Base-by-base conservation (phyloP, 92 coral and sea anemone genomes). In the Epizoanthus fatuus region DNA sequence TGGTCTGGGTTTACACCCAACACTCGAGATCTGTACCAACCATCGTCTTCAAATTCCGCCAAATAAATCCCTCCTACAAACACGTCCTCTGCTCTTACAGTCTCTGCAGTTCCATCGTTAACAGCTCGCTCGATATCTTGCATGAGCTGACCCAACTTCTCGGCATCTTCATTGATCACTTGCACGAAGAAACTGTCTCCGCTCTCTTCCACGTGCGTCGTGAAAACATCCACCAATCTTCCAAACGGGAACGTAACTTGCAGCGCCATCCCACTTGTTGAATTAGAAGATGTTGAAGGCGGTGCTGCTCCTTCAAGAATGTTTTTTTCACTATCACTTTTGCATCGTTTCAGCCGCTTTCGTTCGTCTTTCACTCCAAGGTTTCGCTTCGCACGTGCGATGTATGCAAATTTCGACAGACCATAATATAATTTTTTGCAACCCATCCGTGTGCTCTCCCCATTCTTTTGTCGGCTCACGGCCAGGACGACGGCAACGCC, bases 1-100 rank as follows among this genome's bases (percentile, higher is more conserved):
- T 85, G 92, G 22, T 80, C 67, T 0, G 74, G 22, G 56, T 84
- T 92, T 76, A 89, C 92, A 69, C 93, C 95, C 80, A 91, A 69
- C 3, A 95, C 91, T 42, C 98, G 93, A n/a, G 94, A 94, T 7
- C 99, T 92, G 62, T 97, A 97, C 99, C 99, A 97, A 9, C 88
- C 90, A 52, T 86, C 92, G 76, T 97, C 99, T 14, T 68, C 93
- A 74, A 87, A 97, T 68, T 93, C 93, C 7, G 95, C 99, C 65
- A 97, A 62, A 74, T 93, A 97, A 75, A 95, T 75, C 47, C 79
- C 72, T 49, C 98, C 98, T 19, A 87, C 87, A 42, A 60, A 42
- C 25, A 94, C 69, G 29, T 97, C 95, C 16, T 89, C 81, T 7
- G 83, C 76, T 64, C 69, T 77, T 3, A 92, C 76, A 12, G 40